Conservation (phyloP, 2,797 vertebrate genomes). For the Pipistrellus kuhlii region DNA sequence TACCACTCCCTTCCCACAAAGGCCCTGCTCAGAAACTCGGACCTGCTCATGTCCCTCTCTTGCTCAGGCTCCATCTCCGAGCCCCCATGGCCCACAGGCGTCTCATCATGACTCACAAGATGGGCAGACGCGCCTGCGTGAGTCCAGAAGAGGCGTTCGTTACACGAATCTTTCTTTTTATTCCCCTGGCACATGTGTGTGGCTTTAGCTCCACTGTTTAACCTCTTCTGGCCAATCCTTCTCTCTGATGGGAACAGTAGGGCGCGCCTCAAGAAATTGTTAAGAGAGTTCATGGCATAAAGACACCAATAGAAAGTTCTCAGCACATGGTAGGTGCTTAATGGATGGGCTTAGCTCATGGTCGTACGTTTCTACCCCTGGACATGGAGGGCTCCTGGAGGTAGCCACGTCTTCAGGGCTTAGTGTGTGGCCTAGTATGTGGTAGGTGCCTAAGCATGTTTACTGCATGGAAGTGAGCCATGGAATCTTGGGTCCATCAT, state of each 20-base stretch:
- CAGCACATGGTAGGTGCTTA: neutral
- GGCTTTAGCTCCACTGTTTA: neutral
- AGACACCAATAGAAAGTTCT: neutral
- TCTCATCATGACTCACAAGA: neutral
- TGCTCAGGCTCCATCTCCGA: neutral
- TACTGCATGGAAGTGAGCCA: neutral
- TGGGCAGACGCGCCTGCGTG: neutral
- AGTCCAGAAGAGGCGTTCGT: neutral
- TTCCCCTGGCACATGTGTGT: neutral
- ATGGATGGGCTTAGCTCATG: neutral
- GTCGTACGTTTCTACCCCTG: neutral
- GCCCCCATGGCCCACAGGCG: neutral
- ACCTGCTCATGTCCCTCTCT: neutral
- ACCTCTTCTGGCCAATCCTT: neutral
- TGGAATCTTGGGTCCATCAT: neutral
- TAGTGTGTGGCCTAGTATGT: neutral
- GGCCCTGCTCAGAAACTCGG: neutral
- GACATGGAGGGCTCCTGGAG: neutral
- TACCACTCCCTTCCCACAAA: neutral
- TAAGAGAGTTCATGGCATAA: neutral
- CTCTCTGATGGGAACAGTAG: neutral
- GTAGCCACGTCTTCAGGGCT: neutral
- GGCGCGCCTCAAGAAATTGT: neutral
- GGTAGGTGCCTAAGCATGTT: neutral
- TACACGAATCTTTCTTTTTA: neutral